Base-by-base conservation (phyloP, 2,888 invertebrate genomes). In the Acanthosepion esculentum region DNA sequence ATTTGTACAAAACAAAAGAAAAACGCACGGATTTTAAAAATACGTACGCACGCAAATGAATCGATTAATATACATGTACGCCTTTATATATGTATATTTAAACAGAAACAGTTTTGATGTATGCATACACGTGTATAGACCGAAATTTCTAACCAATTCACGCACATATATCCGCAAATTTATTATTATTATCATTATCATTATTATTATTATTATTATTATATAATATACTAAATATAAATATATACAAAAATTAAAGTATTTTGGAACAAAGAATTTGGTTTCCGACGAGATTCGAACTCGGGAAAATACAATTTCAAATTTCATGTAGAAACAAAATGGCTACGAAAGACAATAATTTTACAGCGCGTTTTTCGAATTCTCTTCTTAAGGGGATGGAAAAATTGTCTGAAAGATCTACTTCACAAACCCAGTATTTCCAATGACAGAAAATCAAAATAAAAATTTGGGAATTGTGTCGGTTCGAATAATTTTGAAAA, bases 41-140 rank as follows among this genome's bases (percentile, higher is more conserved):
- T 78, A 78, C 33, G 33, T 78, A 78, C n/a, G 33, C 12, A n/a
- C 78, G 33, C n/a, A n/a, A 15, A 15, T 12, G 15, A 33, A 78
- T n/a, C n/a, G n/a, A 78, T 78, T 33, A n/a, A 78, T 78, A 78
- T 78, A n/a, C n/a, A 78, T n/a, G 33, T 78, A 78, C 5, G 5
- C 26, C 20, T 41, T 41, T 92, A 92, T 92, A 92, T 50, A 92
- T 92, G n/a, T 50, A 92, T 92, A 92, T 50, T n/a, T 92, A 92
- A 15, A 92, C 26, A 92, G 12, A 92, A n/a, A 48, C 26, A 48
- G 48, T 20, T 12, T 50, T 26, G 5, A 48, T 29, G 33, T 48
- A 92, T 29, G 15, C 26, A 92, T 48, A 92, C 48, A 92, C 92
- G n/a, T 48, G n/a, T 29, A 92, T 92, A 15, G 23, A 92, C 48